Evolutionary conservation across 2,113 vertebrate species (phyloP), one percentile per base, ranked within the genome.

Genomic region (Puntigrus tetrazona): DNA sequence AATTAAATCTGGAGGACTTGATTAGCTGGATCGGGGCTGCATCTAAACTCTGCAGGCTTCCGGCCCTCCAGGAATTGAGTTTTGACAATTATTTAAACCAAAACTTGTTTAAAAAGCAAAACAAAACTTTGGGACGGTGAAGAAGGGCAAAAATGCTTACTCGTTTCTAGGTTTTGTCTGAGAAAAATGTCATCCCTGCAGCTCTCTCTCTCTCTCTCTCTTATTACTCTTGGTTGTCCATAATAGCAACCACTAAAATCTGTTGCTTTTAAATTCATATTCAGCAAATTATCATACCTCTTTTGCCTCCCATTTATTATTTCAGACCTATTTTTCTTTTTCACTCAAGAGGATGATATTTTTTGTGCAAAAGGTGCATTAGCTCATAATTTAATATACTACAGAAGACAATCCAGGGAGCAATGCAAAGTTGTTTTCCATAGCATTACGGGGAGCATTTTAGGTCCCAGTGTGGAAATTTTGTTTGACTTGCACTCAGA

Each of bases 341-440:
- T 31, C 16, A 29, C 1, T 36, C 9, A 52, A 77, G 13, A 31
- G 73, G 31, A 25, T 29, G 8, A 29, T 45, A 29, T 18, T 41
- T 18, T 69, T 22, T 41, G 29, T 14, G 10, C 52, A 43, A 79
- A 43, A 41, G 36, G 77, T 43, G 16, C 55, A 63, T 79, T 79
- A 79, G 55, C 55, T 79, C 25, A 79, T 55, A 55, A 67, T 80
- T 47, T n/a, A 80, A 67, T 80, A 80, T 43, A 67, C 78, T 4
- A 38, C 57, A 47, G 16, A 45, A 36, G 52, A 78, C 75, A 78
- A 78, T 78, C 50, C 6, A 2, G 31, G 5, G n/a, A 78, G 31
- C 52, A 36, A 78, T 78, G 34, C 52, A 78, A 22, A 50, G 41
- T 9, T 78, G 52, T 59, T 78, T 41, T 52, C 34, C 8, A 4